A percentile compares a stretch with the other conserved stretches of the same genome.
phyloP scores from a whole-genome alignment of 2,797 vertebrate genomes.

The Prunella strophiata region DNA sequence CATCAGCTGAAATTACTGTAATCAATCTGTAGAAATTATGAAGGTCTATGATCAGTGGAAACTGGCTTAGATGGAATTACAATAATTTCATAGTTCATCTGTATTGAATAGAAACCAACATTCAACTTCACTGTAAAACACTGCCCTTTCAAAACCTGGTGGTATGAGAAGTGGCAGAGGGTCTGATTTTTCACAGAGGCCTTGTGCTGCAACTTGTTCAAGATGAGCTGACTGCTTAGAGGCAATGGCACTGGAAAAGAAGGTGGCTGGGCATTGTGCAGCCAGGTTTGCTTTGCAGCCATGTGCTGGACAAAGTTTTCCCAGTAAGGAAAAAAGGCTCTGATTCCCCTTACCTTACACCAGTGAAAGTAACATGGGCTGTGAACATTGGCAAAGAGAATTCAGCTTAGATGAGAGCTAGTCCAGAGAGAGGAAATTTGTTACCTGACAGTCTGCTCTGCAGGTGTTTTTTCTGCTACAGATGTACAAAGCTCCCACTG shows the following conservation, averaged over 20 bases:
- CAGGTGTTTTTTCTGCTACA: slow-evolving; percentile 16
- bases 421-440: slow-evolving; percentile 3
- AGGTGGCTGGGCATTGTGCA: neutral
- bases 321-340: neutral
- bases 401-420: neutral
- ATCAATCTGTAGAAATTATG: neutral
- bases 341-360: neutral
- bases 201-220: neutral
- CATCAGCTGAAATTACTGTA: slow-evolving; percentile 5
- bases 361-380: neutral
- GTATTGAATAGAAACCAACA: neutral
- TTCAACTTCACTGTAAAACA: neutral
- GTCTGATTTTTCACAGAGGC: neutral
- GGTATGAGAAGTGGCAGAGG: neutral
- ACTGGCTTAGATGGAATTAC: neutral
- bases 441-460: slow-evolving; percentile 21
- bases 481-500: neutral
- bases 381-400: neutral
- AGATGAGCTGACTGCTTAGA: neutral
- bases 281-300: neutral
- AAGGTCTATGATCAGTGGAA: neutral
- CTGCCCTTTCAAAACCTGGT: neutral
- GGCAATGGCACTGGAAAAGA: neutral
- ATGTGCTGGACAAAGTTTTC: fast-evolving
- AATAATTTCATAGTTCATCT: slow-evolving; percentile 4